Conservation (phyloP, 2,113 vertebrate species). For the Ochotona curzoniae region DNA sequence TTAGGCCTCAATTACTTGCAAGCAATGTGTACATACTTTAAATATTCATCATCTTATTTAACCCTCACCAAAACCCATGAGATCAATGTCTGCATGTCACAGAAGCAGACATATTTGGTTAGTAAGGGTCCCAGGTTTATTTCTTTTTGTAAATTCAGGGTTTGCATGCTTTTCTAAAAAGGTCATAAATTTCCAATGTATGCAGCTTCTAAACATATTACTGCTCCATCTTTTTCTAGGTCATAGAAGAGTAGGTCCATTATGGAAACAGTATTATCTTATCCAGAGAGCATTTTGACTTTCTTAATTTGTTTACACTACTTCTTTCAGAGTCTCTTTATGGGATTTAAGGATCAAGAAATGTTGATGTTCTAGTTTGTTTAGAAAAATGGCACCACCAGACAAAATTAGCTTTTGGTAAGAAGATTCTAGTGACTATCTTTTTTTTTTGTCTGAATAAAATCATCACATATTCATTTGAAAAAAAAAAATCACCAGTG, state of each 20-base stretch:
- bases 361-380: conserved; percentile 18
- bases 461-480: conserved; percentile 45
- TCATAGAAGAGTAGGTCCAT: background rate
- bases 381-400: background rate
- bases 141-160: background rate
- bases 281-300: background rate
- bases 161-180: background rate
- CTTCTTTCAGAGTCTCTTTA: conserved; percentile 2
- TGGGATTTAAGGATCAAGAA: background rate
- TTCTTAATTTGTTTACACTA: conserved; percentile 31
- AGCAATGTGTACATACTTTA: background rate
- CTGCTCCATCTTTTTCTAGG: background rate
- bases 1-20: background rate
- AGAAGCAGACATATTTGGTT: background rate
- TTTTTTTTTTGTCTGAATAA: conserved; percentile 3
- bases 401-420: conserved; percentile 25
- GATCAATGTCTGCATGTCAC: background rate
- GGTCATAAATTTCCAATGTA: background rate
- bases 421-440: background rate
- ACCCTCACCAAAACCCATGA: background rate
- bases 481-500: conserved; percentile 5
- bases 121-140: background rate
- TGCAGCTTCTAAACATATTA: background rate
- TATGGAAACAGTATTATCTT: background rate
- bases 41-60: background rate